Evolutionary conservation across 1,140 invertebrate species (phyloP).

Genomic region (Drosophila ercepeae): DNA sequence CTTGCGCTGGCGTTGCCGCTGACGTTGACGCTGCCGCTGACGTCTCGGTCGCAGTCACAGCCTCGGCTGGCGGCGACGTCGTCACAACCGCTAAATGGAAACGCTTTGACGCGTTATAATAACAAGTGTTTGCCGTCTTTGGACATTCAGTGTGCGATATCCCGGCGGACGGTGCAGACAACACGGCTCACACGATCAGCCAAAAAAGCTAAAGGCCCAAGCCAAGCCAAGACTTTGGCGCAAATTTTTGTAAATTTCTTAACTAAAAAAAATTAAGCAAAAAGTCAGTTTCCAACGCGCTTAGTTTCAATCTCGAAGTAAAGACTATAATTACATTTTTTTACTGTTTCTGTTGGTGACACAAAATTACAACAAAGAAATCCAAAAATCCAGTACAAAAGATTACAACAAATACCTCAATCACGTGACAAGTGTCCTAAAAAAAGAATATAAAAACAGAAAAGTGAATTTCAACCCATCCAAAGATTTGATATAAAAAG

Average conservation of each 20-base stretch:
- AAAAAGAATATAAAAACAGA: constrained; percentile 1
- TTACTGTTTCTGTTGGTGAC: constrained; percentile 56
- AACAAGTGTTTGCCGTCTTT: constrained; percentile 82
- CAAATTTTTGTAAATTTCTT: neutral
- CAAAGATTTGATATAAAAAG: constrained; percentile 18
- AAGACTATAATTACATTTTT: constrained; percentile 41
- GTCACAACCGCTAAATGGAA: constrained; percentile 57
- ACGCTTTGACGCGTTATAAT: constrained; percentile 82
- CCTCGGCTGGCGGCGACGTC: constrained; percentile 5
- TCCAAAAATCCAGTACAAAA: constrained; percentile 21
- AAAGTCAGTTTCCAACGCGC: neutral
- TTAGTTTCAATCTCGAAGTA: neutral
- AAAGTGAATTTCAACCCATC: constrained; percentile 28
- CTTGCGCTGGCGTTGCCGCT: neutral
- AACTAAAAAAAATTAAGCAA: neutral
- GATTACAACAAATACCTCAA: constrained; percentile 21
- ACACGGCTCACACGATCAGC: constrained; percentile 36
- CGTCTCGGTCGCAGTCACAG: constrained; percentile 6
- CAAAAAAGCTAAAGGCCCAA: neutral
- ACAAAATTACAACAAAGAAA: constrained; percentile 13
- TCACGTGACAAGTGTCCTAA: constrained; percentile 18
- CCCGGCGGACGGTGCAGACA: constrained; percentile 79
- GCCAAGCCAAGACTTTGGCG: neutral
- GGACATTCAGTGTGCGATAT: constrained; percentile 82
- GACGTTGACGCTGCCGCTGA: neutral